phyloP scores from a whole-genome alignment of 2,797 vertebrate species.

The Falco rusticolus region DNA sequence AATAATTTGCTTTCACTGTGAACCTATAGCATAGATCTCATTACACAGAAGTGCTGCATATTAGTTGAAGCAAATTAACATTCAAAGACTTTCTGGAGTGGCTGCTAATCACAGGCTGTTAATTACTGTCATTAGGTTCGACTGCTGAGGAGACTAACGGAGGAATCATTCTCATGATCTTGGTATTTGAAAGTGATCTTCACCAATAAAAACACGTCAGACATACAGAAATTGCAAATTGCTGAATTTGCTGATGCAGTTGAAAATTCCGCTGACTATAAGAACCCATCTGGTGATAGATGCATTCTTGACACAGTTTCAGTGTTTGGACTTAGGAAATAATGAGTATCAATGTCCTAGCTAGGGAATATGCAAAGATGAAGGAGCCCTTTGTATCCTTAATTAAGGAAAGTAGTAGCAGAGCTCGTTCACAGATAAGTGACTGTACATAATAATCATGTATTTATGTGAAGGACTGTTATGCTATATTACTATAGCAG shows the following conservation, averaged over 20 bases:
- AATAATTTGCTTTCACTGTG: constrained; percentile 80
- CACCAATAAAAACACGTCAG: constrained; percentile 92
- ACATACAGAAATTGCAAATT: constrained; percentile 94
- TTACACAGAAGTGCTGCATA: constrained; percentile 79
- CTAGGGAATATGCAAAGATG: constrained; percentile 95
- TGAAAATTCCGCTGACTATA: constrained; percentile 91
- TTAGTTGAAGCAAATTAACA: constrained; percentile 85
- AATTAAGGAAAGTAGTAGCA: constrained; percentile 94
- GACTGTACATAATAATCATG: constrained; percentile 96
- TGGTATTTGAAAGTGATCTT: constrained; percentile 95
- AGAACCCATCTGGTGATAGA: constrained; percentile 91
- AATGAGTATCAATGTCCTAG: constrained; percentile 99
- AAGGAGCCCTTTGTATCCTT: constrained; percentile 93
- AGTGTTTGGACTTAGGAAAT: constrained; percentile 99
- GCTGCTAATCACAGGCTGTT: constrained; percentile 90
- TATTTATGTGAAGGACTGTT: constrained; percentile 93
- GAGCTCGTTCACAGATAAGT: constrained; percentile 89
- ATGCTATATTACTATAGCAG: constrained; percentile 86
- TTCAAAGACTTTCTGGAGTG: constrained; percentile 87
- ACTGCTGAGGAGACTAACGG: constrained; percentile 84
- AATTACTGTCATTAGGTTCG: constrained; percentile 94
- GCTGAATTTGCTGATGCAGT: constrained; percentile 93
- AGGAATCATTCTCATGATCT: constrained; percentile 94
- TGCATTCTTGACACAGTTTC: constrained; percentile 99
- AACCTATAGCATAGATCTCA: constrained; percentile 80